phyloP scores from a whole-genome alignment of 2,113 vertebrate genomes.

The Pluvianellus socialis region DNA sequence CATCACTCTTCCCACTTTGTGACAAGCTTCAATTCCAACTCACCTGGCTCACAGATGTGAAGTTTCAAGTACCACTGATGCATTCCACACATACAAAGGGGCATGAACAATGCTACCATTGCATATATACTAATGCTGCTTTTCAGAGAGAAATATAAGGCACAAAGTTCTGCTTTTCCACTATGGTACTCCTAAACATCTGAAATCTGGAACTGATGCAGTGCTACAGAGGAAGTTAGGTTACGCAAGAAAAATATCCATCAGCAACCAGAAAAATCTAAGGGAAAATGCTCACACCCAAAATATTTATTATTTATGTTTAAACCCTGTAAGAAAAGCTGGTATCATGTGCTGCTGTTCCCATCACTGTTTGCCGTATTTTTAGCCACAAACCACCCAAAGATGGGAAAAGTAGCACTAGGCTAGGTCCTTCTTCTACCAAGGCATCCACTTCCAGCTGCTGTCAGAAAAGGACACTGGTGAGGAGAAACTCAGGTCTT shows the following conservation, averaged over 20 bases:
- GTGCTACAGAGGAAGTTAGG: not conserved
- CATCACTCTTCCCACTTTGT: not conserved
- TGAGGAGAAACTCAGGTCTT: not conserved
- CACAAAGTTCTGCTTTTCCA: not conserved
- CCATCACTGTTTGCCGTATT: not conserved
- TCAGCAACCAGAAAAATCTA: not conserved
- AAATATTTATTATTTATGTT: not conserved
- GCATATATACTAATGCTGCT: not conserved
- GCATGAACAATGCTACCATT: not conserved
- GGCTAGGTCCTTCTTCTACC: not conserved
- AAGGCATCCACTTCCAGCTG: not conserved
- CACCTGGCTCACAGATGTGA: not conserved
- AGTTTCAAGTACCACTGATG: not conserved
- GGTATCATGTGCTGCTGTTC: not conserved
- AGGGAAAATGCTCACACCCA: not conserved
- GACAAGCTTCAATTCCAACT: not conserved
- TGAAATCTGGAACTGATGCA: not conserved
- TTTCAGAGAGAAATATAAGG: not conserved
- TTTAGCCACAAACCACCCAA: not conserved
- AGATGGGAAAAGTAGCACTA: not conserved
- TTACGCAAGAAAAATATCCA: not conserved
- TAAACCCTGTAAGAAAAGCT: not conserved
- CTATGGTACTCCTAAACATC: not conserved
- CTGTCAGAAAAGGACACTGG: not conserved
- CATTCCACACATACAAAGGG: not conserved